A percentile compares a stretch with the other conserved stretches of the same genome.
These are phyloP conservation scores for Epinotia bilunana DNA, from an alignment of 2,888 invertebrate species.

Conservation along the genomic window DNA sequence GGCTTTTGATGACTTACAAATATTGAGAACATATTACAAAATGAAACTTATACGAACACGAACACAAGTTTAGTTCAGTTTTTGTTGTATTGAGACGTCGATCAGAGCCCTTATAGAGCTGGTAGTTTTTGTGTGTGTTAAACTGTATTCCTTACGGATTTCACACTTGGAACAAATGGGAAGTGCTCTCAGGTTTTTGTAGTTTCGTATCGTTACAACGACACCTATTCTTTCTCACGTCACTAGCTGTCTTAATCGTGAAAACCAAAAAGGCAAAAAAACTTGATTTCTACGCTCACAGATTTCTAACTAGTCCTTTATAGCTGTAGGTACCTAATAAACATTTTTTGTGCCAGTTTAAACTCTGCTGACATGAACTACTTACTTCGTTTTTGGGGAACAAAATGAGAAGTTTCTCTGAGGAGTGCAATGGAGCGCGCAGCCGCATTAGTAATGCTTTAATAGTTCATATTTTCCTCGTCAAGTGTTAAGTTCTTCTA, in stretches of 20 bases:
- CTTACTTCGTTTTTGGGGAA: not conserved
- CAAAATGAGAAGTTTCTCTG: slow-evolving; percentile 3
- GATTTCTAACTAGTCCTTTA: not conserved
- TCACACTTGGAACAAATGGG: not conserved
- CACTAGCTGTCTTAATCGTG: not conserved
- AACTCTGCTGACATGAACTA: not conserved
- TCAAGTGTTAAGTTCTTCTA: not conserved
- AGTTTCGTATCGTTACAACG: too few relatives aligned
- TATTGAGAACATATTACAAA: too few relatives aligned
- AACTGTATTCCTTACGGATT: not conserved
- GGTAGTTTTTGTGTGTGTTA: not conserved
- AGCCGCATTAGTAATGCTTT: slow-evolving; percentile 29
- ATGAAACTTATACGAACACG: too few relatives aligned
- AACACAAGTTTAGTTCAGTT: too few relatives aligned
- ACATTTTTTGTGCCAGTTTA: not conserved
- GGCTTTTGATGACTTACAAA: too few relatives aligned
- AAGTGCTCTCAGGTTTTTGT: not conserved
- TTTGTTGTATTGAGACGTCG: not conserved
- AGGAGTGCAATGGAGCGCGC: slow-evolving; percentile 29
- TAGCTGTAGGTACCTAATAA: too few relatives aligned
- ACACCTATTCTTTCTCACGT: not conserved
- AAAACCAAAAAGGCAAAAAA: too few relatives aligned
- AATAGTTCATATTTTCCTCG: not conserved
- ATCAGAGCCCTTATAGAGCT: not conserved
- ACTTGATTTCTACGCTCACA: not conserved